A percentile compares a stretch with the other conserved stretches of the same genome.
Evolutionary conservation across 2,113 vertebrate genomes (phyloP).

Genomic region (Cyanistes caeruleus): DNA sequence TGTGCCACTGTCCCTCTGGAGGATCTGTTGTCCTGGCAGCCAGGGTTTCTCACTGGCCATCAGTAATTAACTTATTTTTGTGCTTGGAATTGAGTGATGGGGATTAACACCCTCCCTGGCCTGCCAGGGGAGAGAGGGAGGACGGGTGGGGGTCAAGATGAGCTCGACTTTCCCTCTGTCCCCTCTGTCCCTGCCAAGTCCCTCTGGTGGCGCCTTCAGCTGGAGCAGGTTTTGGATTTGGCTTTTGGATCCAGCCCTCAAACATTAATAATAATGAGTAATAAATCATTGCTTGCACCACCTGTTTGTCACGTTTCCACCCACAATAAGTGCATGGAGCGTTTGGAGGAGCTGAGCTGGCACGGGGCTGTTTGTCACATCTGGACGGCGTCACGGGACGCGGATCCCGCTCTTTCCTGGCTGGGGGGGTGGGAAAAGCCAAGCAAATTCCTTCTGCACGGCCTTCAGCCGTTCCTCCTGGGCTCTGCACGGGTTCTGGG

Average conservation of each 20-base stretch:
- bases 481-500: not conserved
- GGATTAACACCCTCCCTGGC: not conserved
- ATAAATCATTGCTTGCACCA: not conserved
- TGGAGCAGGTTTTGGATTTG: not conserved
- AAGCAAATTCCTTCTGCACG: not conserved
- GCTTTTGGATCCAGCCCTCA: not conserved
- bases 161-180: not conserved
- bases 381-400: conserved; percentile 5
- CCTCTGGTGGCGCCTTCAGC: not conserved
- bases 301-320: conserved; percentile 25
- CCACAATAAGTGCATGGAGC: not conserved
- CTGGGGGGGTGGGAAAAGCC: not conserved
- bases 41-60: not conserved
- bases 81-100: not conserved
- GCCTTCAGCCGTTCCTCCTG: not conserved
- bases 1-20: not conserved
- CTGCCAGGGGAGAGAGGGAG: not conserved
- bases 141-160: not conserved
- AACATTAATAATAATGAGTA: conserved; percentile 20
- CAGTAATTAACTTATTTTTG: not conserved
- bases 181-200: not conserved
- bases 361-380: conserved; percentile 19
- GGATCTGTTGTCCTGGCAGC: not conserved
- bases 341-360: conserved; percentile 22
- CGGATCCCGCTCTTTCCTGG: not conserved